Base-by-base conservation (phyloP, 2,888 invertebrate genomes). In the Dryobotodes eremita region DNA sequence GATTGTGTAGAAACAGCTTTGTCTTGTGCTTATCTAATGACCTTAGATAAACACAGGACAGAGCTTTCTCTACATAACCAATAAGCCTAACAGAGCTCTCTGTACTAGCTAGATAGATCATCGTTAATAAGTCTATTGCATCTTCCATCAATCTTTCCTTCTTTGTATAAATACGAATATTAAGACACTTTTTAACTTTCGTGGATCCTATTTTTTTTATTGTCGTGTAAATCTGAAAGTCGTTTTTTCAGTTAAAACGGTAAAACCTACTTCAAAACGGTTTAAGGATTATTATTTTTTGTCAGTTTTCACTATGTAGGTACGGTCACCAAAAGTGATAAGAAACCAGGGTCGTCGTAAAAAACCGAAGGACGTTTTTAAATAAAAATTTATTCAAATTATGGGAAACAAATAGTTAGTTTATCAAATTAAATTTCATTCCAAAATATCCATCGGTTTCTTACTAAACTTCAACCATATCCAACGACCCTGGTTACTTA, bases 1-100 rank as follows among this genome's bases (percentile, higher is more conserved):
- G 62, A 48, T 48, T 26, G 17, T 42, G 8, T 55, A 62, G 31
- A 73, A 36, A 64, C 81, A 55, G 26, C 15, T 62, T 48, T 48
- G 62, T 46, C 46, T 10, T 46, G 46, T 73, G 13, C 26, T 74
- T 50, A 64, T 55, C 36, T 13, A 15, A 46, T 26, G 70, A 36
- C 42, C 23, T 64, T 64, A 73, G 65, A 48, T 66, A 59, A 26
- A 31, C 31, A 50, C 15, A n/a, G 17, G 2, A 53, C 65, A 50
- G 20, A 73, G 26, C 26, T 42, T 42, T 42, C 42, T 42, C 4
- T 42, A 42, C 42, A 42, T 42, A 4, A 42, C 5, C 42, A 42
- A 6, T 42, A 42, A 46, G 0, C 17, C 15, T 36, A 11, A 36
- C 36, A 36, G n/a, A 55, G 36, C n/a, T 70, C 17, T 50, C 48